These are phyloP conservation scores for Dolichallabes microphthalmus DNA, from an alignment of 2,113 vertebrate genomes.

Conservation along the genomic window DNA sequence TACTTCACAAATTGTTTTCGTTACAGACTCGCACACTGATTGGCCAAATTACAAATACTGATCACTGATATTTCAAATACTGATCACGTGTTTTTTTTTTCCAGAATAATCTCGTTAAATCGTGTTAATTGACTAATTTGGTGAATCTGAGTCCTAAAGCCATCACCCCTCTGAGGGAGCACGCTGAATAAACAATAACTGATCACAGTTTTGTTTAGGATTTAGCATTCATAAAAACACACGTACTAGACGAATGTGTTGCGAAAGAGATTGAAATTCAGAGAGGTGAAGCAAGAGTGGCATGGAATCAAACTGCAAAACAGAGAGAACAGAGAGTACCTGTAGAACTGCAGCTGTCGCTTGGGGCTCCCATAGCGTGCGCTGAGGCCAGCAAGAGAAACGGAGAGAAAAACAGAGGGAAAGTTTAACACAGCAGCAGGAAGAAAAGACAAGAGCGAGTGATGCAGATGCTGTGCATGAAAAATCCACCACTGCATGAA, in stretches of 20 bases:
- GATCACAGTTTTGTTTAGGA: not conserved
- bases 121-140: too few relatives aligned
- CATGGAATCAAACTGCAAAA: slow-evolving; percentile 34
- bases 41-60: too few relatives aligned
- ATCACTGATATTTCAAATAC: too few relatives aligned
- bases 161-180: not conserved
- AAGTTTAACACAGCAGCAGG: slow-evolving; percentile 13
- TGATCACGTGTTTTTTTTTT: not conserved
- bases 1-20: not conserved
- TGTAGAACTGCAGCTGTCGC: slow-evolving; percentile 99
- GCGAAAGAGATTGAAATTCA: not conserved
- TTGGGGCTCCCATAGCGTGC: slow-evolving; percentile 99
- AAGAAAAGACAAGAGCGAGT: slow-evolving; percentile 39
- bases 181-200: not conserved
- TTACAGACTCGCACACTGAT: too few relatives aligned
- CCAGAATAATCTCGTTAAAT: too few relatives aligned
- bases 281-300: slow-evolving; percentile 5
- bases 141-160: not conserved
- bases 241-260: not conserved
- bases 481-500: not conserved
- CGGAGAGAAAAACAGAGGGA: slow-evolving; percentile 41
- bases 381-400: slow-evolving; percentile 79
- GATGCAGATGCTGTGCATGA: too few relatives aligned
- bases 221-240: not conserved
- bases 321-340: slow-evolving; percentile 84